Base-by-base conservation (phyloP, 2,797 vertebrate species). In the Champsocephalus gunnari region DNA sequence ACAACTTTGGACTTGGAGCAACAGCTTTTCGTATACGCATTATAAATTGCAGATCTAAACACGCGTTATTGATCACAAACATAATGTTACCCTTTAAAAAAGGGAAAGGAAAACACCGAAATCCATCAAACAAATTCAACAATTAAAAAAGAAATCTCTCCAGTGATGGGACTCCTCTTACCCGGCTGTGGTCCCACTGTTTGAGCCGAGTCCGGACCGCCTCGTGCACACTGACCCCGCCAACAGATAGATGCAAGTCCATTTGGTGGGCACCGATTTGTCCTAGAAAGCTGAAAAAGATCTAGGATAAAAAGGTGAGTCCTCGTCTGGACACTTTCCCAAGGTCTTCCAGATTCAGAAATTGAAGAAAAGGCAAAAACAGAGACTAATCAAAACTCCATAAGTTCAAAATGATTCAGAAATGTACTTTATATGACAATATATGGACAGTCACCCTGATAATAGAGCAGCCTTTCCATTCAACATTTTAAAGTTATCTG, bases 161-260 rank as follows among this genome's bases (percentile, higher is more conserved):
- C 16, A n/a, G 47, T 17, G 9, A 55, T 8, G 4, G 9, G 14
- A 58, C 43, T 14, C 9, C 2, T 38, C 50, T 1, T 51, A 94
- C 98, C 94, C 98, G 96, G 44, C 93, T 93, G 58, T 95, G 93
- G 76, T 92, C 94, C 61, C 96, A 96, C 83, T 2, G 24, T 24
- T 24, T 95, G 94, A 99, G 89, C 75, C 99, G 86, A 55, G 90
- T 90, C 45, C 87, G 90, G 24, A 94, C 95, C 3, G 94, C 95
- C 67, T 96, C 94, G 56, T 96, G 14, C 9, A 89, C 60, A 0
- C 34, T 90, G 79, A 87, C 92, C 47, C 89, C 21, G 6, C 89
- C 88, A 28, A 28, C 28, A 24, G 24, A 21, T 21, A 28, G 28
- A 28, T 28, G 28, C 28, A 38, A 38, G 34, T 38, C 34, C 34